These are phyloP conservation scores for Limanda limanda DNA, from an alignment of 2,113 vertebrate genomes.

Conservation along the genomic window DNA sequence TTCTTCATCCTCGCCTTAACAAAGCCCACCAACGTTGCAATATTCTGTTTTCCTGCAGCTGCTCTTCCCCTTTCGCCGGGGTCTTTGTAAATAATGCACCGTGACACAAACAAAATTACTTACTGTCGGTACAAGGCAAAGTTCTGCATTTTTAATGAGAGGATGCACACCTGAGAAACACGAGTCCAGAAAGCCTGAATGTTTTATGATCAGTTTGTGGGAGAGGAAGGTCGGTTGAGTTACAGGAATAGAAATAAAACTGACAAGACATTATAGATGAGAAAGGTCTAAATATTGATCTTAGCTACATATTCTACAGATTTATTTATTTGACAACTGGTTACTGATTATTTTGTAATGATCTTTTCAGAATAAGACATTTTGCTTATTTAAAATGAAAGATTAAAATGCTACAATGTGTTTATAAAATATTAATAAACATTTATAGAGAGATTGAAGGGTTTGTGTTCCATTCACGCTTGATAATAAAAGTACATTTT, in stretches of 20 bases:
- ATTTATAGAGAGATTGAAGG: too few species aligned
- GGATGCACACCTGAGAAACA: conserved; percentile 27
- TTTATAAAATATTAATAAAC: too few species aligned
- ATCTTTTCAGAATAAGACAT: too few species aligned
- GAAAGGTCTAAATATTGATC: neutral
- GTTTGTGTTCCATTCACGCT: neutral
- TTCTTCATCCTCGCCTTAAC: conserved; percentile 31
- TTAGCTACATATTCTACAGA: too few species aligned
- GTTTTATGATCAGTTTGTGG: conserved; percentile 28
- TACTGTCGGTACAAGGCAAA: conserved; percentile 10
- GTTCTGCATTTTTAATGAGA: conserved; percentile 39
- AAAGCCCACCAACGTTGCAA: conserved; percentile 24
- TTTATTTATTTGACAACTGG: too few species aligned
- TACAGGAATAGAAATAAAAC: neutral
- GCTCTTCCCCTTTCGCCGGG: neutral
- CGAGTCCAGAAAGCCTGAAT: neutral
- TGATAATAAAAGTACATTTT: too few species aligned
- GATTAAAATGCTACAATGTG: too few species aligned
- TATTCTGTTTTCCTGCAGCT: conserved; percentile 13
- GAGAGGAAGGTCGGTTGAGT: neutral
- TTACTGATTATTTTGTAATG: too few species aligned
- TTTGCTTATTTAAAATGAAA: too few species aligned
- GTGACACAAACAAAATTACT: conserved; percentile 31
- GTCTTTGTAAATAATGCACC: conserved; percentile 37
- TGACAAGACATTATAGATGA: neutral